Evolutionary conservation across 2,113 vertebrate genomes (phyloP).

Genomic region (Gopherus evgoodei): DNA sequence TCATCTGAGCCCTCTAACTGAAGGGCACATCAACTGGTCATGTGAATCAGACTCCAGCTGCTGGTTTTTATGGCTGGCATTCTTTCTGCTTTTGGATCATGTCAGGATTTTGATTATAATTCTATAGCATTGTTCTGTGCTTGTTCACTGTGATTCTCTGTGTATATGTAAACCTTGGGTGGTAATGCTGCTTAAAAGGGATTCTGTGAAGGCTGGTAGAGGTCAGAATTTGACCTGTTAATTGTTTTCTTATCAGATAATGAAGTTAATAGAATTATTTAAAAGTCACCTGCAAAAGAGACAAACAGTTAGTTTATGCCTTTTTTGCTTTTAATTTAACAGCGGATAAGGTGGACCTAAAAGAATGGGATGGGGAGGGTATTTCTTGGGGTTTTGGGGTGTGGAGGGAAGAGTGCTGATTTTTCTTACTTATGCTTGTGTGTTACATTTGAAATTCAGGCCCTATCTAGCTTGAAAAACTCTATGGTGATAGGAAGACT

Average conservation of each 20-base stretch:
- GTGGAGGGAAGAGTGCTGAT: background rate
- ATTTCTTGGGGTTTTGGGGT: background rate
- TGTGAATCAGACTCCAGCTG: slow-evolving; percentile 25
- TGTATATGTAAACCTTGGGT: slow-evolving; percentile 39
- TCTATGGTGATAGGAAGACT: slow-evolving; percentile 51
- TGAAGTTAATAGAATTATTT: background rate
- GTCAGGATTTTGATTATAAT: slow-evolving; percentile 39
- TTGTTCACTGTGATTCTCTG: slow-evolving; percentile 31
- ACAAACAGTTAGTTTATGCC: background rate
- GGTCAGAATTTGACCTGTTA: slow-evolving; percentile 54
- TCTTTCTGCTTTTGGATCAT: slow-evolving; percentile 34
- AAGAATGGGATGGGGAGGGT: background rate
- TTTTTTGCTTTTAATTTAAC: slow-evolving; percentile 43
- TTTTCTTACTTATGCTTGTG: background rate
- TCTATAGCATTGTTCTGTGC: slow-evolving; percentile 19
- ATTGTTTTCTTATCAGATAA: background rate
- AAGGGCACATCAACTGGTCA: background rate
- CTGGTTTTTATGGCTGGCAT: slow-evolving; percentile 40
- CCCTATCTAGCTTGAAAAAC: slow-evolving; percentile 30
- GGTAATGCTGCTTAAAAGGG: slow-evolving; percentile 52
- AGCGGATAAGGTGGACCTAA: slow-evolving; percentile 56
- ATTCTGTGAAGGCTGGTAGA: slow-evolving; percentile 9
- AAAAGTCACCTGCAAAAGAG: background rate
- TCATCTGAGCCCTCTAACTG: slow-evolving; percentile 39
- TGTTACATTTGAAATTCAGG: background rate